Conservation (phyloP, 2,888 invertebrate genomes). For the Coelopa pilipes region DNA sequence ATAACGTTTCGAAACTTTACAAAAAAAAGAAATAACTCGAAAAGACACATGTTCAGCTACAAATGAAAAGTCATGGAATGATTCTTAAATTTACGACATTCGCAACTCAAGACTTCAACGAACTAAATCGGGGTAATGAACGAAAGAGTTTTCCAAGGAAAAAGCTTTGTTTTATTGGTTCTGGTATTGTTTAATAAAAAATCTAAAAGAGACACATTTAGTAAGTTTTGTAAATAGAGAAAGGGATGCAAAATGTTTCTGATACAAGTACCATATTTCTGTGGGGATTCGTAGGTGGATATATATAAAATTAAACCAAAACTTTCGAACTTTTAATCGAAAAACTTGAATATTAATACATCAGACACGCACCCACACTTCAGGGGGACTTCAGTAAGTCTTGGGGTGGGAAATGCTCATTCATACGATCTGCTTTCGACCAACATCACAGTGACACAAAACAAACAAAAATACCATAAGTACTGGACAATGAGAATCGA, state of each 20-base stretch:
- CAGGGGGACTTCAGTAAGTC: background rate
- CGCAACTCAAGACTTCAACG: slow-evolving; percentile 21
- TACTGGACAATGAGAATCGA: too few species aligned
- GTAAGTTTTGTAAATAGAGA: slow-evolving; percentile 10
- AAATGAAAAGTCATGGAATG: slow-evolving; percentile 44
- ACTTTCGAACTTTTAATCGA: background rate
- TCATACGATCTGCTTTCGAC: too few species aligned
- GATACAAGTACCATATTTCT: too few species aligned
- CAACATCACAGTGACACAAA: too few species aligned
- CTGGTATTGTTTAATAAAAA: slow-evolving; percentile 38
- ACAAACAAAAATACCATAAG: too few species aligned
- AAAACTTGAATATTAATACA: background rate
- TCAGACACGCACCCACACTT: too few species aligned
- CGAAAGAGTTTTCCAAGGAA: slow-evolving; percentile 37
- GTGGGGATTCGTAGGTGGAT: background rate
- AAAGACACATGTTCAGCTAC: slow-evolving; percentile 46
- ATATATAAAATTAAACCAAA: background rate
- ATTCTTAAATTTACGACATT: slow-evolving; percentile 32
- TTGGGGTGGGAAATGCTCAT: too few species aligned
- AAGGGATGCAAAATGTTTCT: slow-evolving; percentile 38
- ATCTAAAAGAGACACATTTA: slow-evolving; percentile 40
- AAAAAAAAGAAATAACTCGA: slow-evolving; percentile 37
- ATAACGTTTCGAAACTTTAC: slow-evolving; percentile 45
- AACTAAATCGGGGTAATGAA: slow-evolving; percentile 23
- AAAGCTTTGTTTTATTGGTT: slow-evolving; percentile 33